Conservation (phyloP, 2,113 vertebrate genomes). For the Cariama cristata region DNA sequence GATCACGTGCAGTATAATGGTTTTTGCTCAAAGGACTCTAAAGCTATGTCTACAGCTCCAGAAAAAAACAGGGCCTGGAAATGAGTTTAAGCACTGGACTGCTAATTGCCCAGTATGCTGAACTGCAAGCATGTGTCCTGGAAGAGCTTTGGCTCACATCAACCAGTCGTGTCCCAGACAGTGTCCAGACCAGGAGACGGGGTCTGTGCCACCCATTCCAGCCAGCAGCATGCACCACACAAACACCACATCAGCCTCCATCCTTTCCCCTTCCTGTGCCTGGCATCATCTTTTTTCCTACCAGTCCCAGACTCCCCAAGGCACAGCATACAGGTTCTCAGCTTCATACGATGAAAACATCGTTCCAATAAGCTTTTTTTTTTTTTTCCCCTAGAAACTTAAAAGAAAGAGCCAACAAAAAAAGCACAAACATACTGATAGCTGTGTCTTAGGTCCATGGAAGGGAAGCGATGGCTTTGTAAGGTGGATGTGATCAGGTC, state of each 20-base stretch:
- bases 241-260: background rate
- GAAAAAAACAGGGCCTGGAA: background rate
- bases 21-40: background rate
- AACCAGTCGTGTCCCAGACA: background rate
- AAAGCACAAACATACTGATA: background rate
- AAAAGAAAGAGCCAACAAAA: background rate
- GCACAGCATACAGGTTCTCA: rapidly evolving
- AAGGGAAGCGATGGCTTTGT: background rate
- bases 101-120: slow-evolving; percentile 18
- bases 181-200: background rate
- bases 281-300: background rate
- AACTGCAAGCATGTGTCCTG: background rate
- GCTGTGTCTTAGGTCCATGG: background rate
- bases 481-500: background rate
- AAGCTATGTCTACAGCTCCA: background rate
- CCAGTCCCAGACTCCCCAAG: background rate
- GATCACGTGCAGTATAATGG: background rate
- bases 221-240: background rate
- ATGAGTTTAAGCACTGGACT: background rate
- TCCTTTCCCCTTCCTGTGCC: background rate
- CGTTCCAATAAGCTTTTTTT: background rate
- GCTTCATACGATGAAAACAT: background rate
- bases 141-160: background rate
- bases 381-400: background rate
- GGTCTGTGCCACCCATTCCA: background rate